Base-by-base conservation (phyloP, 1,140 invertebrate genomes). In the Camponotus floridanus region DNA sequence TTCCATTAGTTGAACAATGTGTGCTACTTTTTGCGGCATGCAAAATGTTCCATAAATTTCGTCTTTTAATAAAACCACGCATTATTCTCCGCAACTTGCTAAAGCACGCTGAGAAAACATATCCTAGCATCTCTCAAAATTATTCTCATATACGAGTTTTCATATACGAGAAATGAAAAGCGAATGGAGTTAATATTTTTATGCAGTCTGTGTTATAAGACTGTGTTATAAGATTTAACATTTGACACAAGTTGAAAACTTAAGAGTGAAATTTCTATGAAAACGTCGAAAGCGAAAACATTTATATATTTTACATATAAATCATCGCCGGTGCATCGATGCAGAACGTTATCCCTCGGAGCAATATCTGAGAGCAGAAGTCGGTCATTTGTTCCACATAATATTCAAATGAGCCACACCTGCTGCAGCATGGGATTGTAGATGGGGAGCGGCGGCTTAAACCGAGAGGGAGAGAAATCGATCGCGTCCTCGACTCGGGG, bases 351-450 rank as follows among this genome's bases (percentile, higher is more conserved):
- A 36, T 59, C 70, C 67, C 78, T 70, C 36, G 70, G 59, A 68
- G 78, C 88, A 86, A 55, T 15, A 31, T 64, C 0, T 15, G 39
- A 68, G 76, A 89, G 31, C 79, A 88, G 84, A 86, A 81, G 57
- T 48, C 68, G 42, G 67, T 88, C 87, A 81, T 78, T 78, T 90
- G 78, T 85, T 89, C 61, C 78, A 78, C 85, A 68, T 87, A 85
- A 90, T 87, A 90, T 90, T 89, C 88, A 87, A 89, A 90, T 79
- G 88, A 89, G 79, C 73, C 71, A 78, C 88, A 89, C 88, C 88
- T 89, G 88, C 68, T 65, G 31, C 68, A 21, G 31, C 73, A 59
- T n/a, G 15, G 57, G 26, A 18, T 42, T 13, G 13, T 48, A 74
- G 68, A 36, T 86, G 33, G 48, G 18, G 6, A 39, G 1, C 26